A percentile compares a stretch with the other conserved stretches of the same genome.
These are phyloP conservation scores for Melanerpes formicivorus DNA, from an alignment of 2,113 vertebrate genomes.

Conservation along the genomic window DNA sequence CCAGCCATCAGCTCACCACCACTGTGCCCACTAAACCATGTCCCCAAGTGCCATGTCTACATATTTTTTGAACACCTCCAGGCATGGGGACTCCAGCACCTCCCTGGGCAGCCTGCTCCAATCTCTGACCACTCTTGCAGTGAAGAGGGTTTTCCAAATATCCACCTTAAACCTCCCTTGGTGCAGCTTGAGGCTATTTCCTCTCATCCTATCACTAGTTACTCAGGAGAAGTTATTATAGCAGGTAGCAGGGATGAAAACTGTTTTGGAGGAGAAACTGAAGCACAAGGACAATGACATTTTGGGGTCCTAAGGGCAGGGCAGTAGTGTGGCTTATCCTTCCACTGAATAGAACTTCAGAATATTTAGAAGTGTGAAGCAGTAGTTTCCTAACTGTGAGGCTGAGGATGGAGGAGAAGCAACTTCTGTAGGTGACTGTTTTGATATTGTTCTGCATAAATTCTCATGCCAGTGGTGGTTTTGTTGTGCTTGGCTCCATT, in stretches of 20 bases:
- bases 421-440: neutral
- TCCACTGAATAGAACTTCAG: neutral
- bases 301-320: neutral
- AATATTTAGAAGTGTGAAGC: neutral
- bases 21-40: too few relatives aligned
- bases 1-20: too few relatives aligned
- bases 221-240: too few relatives aligned
- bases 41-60: too few relatives aligned
- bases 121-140: too few relatives aligned
- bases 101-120: too few relatives aligned
- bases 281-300: neutral
- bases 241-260: neutral
- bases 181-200: too few relatives aligned
- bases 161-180: too few relatives aligned
- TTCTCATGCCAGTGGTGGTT: accelerated
- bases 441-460: neutral
- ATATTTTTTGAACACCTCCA: too few relatives aligned
- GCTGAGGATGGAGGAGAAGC: neutral
- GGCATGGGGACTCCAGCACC: too few relatives aligned
- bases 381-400: neutral
- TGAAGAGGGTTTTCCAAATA: too few relatives aligned
- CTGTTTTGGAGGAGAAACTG: neutral
- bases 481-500: neutral
- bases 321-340: neutral
- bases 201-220: too few relatives aligned